Evolutionary conservation across 2,113 vertebrate genomes (phyloP).

Genomic region (Emberiza fucata): DNA sequence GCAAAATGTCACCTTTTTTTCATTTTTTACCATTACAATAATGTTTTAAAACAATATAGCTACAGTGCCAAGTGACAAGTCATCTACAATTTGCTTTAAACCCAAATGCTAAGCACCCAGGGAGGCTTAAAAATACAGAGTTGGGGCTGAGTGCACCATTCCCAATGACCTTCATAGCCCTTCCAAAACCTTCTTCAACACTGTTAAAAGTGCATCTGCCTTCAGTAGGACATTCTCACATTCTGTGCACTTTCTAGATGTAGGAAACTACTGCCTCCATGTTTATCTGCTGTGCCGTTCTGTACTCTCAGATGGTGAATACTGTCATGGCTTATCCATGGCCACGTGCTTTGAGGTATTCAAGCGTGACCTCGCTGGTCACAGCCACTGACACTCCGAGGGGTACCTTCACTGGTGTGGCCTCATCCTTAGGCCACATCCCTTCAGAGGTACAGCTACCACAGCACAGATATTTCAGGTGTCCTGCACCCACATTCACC

Average conservation of each 20-base stretch:
- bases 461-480: neutral
- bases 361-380: neutral
- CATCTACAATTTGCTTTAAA: neutral
- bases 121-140: neutral
- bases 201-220: neutral
- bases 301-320: neutral
- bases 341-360: neutral
- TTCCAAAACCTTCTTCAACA: neutral
- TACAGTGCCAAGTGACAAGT: neutral
- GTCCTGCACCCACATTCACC: neutral
- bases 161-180: neutral
- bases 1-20: neutral
- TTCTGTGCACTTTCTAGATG: neutral
- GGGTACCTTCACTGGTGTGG: neutral
- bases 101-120: neutral
- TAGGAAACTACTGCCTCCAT: neutral
- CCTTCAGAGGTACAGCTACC: neutral
- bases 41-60: neutral
- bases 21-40: neutral
- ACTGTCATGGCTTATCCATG: neutral
- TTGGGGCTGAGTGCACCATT: neutral
- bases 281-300: neutral
- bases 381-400: accelerated
- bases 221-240: neutral
- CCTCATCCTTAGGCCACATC: neutral